A percentile compares a stretch with the other conserved stretches of the same genome.
phyloP scores from a whole-genome alignment of 2,113 vertebrate species.

The Andinoacara biseriatus region DNA sequence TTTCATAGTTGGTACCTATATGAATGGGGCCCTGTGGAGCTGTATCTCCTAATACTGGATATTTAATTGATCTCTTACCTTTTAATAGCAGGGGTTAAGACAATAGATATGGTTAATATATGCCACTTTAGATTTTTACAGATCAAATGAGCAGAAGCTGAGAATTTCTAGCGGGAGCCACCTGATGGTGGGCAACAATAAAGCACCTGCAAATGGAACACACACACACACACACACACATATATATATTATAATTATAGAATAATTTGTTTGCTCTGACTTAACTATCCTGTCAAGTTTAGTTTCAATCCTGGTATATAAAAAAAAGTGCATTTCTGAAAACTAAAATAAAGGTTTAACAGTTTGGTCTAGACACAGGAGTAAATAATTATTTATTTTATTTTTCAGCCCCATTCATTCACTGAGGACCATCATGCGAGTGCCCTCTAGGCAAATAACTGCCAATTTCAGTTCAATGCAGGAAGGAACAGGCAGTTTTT shows the following conservation, averaged over 20 bases:
- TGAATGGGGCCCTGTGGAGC: background rate
- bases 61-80: background rate
- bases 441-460: background rate
- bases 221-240: too few relatives aligned
- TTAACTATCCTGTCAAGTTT: too few relatives aligned
- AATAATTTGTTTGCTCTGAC: too few relatives aligned
- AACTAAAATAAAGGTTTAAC: background rate
- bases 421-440: background rate
- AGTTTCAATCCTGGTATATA: background rate
- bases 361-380: background rate
- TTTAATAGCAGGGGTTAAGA: background rate
- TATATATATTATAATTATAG: too few relatives aligned
- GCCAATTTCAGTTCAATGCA: background rate
- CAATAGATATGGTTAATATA: background rate
- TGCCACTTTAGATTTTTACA: background rate
- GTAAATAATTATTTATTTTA: background rate
- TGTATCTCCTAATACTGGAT: background rate
- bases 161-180: background rate
- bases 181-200: background rate
- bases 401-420: background rate
- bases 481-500: background rate
- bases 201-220: too few relatives aligned
- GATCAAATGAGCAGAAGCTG: background rate
- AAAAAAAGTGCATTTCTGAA: background rate
- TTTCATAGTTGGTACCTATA: background rate